Base-by-base conservation (phyloP, 2,888 invertebrate genomes). In the Drosophila anomalipes region DNA sequence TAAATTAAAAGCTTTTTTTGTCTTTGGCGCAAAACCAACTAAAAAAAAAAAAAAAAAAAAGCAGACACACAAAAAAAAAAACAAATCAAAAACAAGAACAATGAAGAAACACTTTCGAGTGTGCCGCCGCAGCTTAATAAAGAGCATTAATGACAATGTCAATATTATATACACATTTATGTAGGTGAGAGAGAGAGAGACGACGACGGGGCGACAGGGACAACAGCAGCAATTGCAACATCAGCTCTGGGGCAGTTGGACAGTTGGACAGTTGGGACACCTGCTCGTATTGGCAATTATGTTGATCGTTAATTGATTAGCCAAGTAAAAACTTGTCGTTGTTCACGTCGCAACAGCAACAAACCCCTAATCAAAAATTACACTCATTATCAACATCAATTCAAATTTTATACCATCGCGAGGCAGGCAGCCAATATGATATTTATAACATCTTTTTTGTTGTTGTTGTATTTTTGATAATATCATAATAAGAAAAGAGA, bases 1-100 rank as follows among this genome's bases (percentile, higher is more conserved):
- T 78, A 68, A 84, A 82, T 84, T 81, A 78, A 82, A 82, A 84
- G 84, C 75, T 77, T 77, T 79, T 77, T 77, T 73, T 67, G 79
- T 66, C 68, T 70, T 69, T 71, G 63, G 57, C 66, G 64, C 52
- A 60, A 64, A 62, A 65, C 51, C 44, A 53, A 56, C n/a, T 22
- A 77, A 47, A 59, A 51, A 7, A 22, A 39, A 57, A 19, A 32
- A 44, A 12, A 16, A 28, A 33, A 39, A 57, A 32, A 12, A 47
- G 28, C 14, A 52, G 35, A 16, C n/a, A 41, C 7, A 44, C 12
- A n/a, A 41, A 0, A 60, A n/a, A 44, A 47, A 22, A 41, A 60
- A 32, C 14, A 22, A 22, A 47, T 14, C 2, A 22, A 47, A 47
- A 26, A 26, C 26, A 47, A 47, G 14, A 22, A 47, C 47, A 47